Evolutionary conservation across 2,888 invertebrate species (phyloP), one percentile per base, ranked within the genome.

Genomic region (Physocephala rufipes): DNA sequence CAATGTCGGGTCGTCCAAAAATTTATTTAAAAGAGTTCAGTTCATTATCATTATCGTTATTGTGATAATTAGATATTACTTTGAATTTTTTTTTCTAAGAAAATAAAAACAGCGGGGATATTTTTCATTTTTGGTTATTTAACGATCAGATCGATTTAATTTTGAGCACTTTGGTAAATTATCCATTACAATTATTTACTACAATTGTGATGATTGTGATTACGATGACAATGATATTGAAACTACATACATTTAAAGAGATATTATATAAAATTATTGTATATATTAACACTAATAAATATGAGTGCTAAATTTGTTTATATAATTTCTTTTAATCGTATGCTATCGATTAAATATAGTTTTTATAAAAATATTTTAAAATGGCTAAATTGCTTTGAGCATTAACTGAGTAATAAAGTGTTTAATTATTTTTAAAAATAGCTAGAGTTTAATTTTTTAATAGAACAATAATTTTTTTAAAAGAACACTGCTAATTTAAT

Each of bases 141-240:
- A 36, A 59, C 59, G 28, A 24, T 67, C 47, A 67, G 55, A 67
- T 67, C 45, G 30, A 61, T 21, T 58, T 36, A 36, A 36, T 36
- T 75, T 81, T 81, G 80, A 80, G 81, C 80, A 81, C 81, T 81
- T 81, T 80, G 80, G 78, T 81, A 78, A 67, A 30, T 66, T 76
- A 75, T 77, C 74, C 67, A 73, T 67, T 51, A 75, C 71, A 77
- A 75, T 77, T 21, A 74, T 78, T 74, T 73, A 74, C 61, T 45
- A 21, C 36, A 36, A 36, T 9, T 7, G 9, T 36, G 36, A 7
- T 36, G 36, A 36, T 36, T 4, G 9, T 36, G 36, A 36, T n/a
- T n/a, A n/a, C n/a, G n/a, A n/a, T n/a, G n/a, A n/a, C n/a, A n/a
- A n/a, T n/a, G n/a, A n/a, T n/a, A n/a, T n/a, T n/a, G n/a, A n/a